These are phyloP conservation scores for Palythoa grandiflora DNA, from an alignment of 92 coral and sea anemone species.

Conservation along the genomic window DNA sequence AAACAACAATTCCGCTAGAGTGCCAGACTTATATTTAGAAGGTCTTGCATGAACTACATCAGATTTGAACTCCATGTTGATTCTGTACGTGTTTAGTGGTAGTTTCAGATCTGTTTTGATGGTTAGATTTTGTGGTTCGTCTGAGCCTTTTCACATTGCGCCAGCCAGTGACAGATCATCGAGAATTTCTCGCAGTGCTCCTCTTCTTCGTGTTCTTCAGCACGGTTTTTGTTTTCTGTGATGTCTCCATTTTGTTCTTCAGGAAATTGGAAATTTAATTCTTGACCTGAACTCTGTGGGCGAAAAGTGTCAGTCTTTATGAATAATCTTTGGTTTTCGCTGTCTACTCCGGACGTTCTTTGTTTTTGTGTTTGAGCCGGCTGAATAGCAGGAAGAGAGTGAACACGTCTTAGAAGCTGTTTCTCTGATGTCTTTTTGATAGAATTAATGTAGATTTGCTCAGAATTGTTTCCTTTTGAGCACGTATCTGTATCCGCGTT, in stretches of 20 bases:
- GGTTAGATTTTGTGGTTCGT: background rate
- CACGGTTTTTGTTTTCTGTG: conserved; percentile 1
- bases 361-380: background rate
- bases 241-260: background rate
- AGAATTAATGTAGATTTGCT: conserved; percentile 7
- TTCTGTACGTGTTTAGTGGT: background rate
- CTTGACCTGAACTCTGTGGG: conserved; percentile 16
- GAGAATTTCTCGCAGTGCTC: conserved; percentile 5
- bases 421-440: conserved; percentile 21
- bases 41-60: background rate
- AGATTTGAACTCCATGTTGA: background rate
- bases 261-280: background rate
- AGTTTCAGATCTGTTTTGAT: background rate
- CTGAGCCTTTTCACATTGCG: conserved; percentile 26
- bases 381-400: conserved; percentile 39
- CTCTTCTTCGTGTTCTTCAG: conserved; percentile 10
- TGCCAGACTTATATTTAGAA: background rate
- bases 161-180: conserved; percentile 40
- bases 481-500: conserved; percentile 11
- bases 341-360: conserved; percentile 41
- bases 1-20: background rate
- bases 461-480: conserved; percentile 4
- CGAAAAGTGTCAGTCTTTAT: conserved; percentile 15
- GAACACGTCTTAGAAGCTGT: conserved; percentile 15
- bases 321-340: background rate